A percentile compares a stretch with the other conserved stretches of the same genome.
Evolutionary conservation across 2,113 vertebrate genomes (phyloP).

Genomic region (Podilymbus podiceps): DNA sequence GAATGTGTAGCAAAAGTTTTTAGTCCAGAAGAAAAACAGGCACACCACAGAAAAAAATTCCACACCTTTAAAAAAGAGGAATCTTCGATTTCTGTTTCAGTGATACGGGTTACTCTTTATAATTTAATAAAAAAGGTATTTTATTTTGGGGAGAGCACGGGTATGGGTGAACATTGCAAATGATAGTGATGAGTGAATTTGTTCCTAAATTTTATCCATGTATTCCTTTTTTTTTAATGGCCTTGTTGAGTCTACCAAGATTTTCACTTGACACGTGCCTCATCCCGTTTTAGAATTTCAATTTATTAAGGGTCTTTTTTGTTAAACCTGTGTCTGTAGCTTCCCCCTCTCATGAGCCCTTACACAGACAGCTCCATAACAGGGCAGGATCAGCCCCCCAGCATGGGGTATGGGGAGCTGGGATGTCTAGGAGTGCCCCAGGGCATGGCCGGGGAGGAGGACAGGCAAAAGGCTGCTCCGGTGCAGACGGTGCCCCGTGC

Average conservation of each 20-base stretch:
- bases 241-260: background rate
- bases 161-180: background rate
- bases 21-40: background rate
- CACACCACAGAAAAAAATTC: no score
- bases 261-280: background rate
- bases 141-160: background rate
- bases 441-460: background rate
- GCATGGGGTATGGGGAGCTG: background rate
- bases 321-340: background rate
- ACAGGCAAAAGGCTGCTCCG: background rate
- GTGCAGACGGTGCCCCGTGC: background rate
- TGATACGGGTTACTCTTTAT: background rate
- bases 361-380: background rate
- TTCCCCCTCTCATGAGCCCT: background rate
- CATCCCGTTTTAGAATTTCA: background rate
- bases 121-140: background rate
- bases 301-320: background rate
- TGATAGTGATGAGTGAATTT: background rate
- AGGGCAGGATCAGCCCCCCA: background rate
- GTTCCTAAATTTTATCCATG: background rate
- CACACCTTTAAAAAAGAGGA: background rate
- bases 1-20: background rate
- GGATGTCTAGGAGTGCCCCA: rapidly evolving
- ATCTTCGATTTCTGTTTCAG: background rate
- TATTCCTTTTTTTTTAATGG: background rate